Conservation (phyloP, 2,888 invertebrate genomes). For the Dioctria rufipes region DNA sequence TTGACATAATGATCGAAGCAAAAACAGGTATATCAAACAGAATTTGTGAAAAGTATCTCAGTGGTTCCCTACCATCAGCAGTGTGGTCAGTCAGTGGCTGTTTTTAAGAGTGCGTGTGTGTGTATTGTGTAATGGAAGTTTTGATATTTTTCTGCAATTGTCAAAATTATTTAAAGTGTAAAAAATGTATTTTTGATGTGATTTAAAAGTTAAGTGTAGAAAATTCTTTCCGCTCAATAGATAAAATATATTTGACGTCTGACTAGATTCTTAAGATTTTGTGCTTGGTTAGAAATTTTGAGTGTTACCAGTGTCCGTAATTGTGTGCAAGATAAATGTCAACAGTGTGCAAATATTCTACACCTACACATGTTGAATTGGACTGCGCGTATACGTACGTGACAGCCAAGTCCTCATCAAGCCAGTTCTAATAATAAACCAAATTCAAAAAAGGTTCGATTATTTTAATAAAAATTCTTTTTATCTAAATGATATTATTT, state of each 20-base stretch:
- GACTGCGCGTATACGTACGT: conserved; percentile 16
- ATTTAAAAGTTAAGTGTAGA: not conserved
- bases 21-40: conserved; percentile 28
- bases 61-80: conserved; percentile 5
- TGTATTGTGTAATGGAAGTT: conserved; percentile 5
- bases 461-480: conserved; percentile 12
- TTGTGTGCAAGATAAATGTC: conserved; percentile 22
- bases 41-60: conserved; percentile 21
- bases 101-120: conserved; percentile 21
- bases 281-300: not conserved
- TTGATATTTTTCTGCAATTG: not conserved
- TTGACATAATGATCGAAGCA: conserved; percentile 14
- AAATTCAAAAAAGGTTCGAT: conserved; percentile 47
- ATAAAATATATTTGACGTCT: not conserved
- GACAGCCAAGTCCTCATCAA: conserved; percentile 39
- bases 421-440: conserved; percentile 52
- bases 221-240: too few relatives aligned
- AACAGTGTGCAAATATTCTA: conserved; percentile 35
- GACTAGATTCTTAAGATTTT: not conserved
- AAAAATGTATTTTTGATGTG: not conserved
- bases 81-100: conserved; percentile 33
- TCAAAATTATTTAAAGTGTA: not conserved
- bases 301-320: conserved; percentile 35
- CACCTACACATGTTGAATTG: conserved; percentile 38
- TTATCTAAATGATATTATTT: too few relatives aligned